These are phyloP conservation scores for Patella vulgata DNA, from an alignment of 1,140 invertebrate species.

Conservation along the genomic window DNA sequence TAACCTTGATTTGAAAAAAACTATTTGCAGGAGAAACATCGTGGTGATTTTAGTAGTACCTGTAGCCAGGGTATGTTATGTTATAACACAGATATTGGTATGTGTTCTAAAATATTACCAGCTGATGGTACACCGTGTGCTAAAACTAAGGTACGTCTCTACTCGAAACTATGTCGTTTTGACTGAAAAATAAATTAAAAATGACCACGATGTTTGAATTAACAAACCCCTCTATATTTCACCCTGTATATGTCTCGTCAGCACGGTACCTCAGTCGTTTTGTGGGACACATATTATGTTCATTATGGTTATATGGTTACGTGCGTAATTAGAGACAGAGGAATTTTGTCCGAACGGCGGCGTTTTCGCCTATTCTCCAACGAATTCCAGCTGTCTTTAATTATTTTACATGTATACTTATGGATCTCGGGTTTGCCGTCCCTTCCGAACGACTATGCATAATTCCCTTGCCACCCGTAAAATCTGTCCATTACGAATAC, in stretches of 20 bases:
- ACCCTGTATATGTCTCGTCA: too few species aligned
- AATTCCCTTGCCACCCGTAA: too few species aligned
- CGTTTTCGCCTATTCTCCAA: too few species aligned
- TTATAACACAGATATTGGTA: not conserved
- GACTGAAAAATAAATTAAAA: too few species aligned
- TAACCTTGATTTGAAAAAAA: too few species aligned
- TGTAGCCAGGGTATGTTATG: slow-evolving; percentile 23
- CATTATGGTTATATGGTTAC: not conserved
- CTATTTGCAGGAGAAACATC: slow-evolving; percentile 19
- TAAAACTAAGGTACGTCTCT: slow-evolving; percentile 10
- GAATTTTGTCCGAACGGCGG: not conserved
- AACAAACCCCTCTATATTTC: too few species aligned
- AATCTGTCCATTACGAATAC: too few species aligned
- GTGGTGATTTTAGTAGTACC: slow-evolving; percentile 10
- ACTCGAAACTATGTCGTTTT: not conserved
- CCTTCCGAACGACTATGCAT: too few species aligned
- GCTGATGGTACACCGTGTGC: slow-evolving; percentile 32
- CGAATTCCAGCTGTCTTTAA: too few species aligned
- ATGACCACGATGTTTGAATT: too few species aligned
- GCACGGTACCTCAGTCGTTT: not conserved
- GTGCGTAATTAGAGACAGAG: not conserved
- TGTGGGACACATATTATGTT: not conserved
- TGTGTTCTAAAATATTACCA: slow-evolving; percentile 19
- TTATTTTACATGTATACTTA: too few species aligned
- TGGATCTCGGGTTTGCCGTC: too few species aligned